phyloP scores from a whole-genome alignment of 35 echinoderm and acorn worm species.

The Stichopus chloronotus region DNA sequence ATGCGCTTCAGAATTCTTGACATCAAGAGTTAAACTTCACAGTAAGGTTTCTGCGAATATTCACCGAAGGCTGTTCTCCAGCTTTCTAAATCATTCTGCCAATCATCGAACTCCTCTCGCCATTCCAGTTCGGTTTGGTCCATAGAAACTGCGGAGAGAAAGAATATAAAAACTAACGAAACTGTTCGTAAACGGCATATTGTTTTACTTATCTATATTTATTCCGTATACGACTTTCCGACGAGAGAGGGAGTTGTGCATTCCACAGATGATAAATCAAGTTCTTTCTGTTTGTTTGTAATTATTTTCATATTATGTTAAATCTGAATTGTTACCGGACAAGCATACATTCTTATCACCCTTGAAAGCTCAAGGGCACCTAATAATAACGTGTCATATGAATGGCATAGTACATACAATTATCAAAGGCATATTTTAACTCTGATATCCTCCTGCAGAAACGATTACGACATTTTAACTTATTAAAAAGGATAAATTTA shows the following conservation, averaged over 20 bases:
- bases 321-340: too few species aligned
- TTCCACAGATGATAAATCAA: background rate
- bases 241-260: background rate
- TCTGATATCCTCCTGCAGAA: background rate
- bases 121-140: background rate
- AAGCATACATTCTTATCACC: too few species aligned
- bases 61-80: background rate
- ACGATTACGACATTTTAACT: background rate
- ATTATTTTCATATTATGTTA: background rate
- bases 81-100: background rate
- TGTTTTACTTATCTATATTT: background rate
- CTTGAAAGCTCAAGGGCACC: too few species aligned
- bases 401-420: too few species aligned
- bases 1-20: background rate
- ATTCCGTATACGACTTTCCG: background rate
- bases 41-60: background rate
- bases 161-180: background rate
- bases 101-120: background rate
- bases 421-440: background rate
- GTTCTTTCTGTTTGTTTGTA: background rate
- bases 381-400: too few species aligned
- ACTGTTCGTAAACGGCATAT: background rate
- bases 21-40: background rate
- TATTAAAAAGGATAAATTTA: background rate
- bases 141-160: background rate